Conservation (phyloP, 1,140 invertebrate species). For the Babylonia areolata region DNA sequence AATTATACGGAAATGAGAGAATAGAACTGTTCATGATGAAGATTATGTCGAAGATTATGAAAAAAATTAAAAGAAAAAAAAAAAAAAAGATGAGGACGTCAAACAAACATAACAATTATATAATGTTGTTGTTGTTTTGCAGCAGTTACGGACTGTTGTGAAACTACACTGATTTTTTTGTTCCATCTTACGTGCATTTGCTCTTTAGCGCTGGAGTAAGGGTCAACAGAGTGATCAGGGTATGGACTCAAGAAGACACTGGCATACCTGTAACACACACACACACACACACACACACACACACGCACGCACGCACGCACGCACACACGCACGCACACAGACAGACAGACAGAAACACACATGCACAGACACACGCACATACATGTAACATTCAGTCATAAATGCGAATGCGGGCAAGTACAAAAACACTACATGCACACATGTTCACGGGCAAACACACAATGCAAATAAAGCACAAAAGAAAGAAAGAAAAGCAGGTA, state of each 20-base stretch:
- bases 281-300: neutral
- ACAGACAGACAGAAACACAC: neutral
- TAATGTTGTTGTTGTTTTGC: too few relatives aligned
- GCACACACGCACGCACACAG: neutral
- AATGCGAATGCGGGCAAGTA: neutral
- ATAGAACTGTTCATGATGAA: too few relatives aligned
- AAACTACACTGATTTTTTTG: too few relatives aligned
- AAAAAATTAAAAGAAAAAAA: too few relatives aligned
- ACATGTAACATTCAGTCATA: neutral
- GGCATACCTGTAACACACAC: slow-evolving; percentile 8
- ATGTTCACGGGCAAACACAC: neutral
- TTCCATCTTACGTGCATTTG: neutral
- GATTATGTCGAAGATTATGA: too few relatives aligned
- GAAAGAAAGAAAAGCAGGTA: too few relatives aligned
- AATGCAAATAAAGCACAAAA: too few relatives aligned
- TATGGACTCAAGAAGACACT: neutral
- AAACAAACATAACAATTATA: too few relatives aligned
- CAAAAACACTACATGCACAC: neutral
- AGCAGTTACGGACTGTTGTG: too few relatives aligned
- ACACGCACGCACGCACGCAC: neutral
- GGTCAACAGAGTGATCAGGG: neutral
- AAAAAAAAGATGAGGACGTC: too few relatives aligned
- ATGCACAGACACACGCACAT: neutral
- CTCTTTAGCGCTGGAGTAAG: neutral
- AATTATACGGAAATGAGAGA: too few relatives aligned